Evolutionary conservation across 1,140 invertebrate genomes (phyloP).

Genomic region (Sycophaga agraensis): DNA sequence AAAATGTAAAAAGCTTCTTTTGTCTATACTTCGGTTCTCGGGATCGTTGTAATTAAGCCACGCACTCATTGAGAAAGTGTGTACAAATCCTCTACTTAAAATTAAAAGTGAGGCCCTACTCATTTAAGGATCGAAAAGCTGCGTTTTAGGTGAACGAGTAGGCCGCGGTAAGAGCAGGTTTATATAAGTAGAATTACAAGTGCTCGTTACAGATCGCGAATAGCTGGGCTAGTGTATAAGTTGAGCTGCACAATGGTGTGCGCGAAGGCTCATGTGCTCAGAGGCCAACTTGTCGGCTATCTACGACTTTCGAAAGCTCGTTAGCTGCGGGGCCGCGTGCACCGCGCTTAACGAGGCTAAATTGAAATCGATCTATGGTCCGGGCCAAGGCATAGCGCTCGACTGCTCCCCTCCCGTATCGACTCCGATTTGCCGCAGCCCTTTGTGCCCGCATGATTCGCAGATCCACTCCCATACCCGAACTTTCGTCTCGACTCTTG

Average conservation of each 20-base stretch:
- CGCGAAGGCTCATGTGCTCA: slow-evolving; percentile 4
- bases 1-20: too few species aligned
- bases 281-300: slow-evolving; percentile 54
- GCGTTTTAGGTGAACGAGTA: too few species aligned
- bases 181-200: neutral
- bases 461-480: neutral
- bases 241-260: too few species aligned
- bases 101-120: too few species aligned
- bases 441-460: neutral
- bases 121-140: too few species aligned
- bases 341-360: slow-evolving; percentile 54
- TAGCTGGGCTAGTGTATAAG: neutral
- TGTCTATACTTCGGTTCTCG: too few species aligned
- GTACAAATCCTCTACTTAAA: too few species aligned
- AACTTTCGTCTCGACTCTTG: neutral
- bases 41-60: too few species aligned
- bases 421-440: too few species aligned
- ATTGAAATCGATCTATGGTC: slow-evolving; percentile 55
- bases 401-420: too few species aligned
- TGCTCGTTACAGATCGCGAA: neutral
- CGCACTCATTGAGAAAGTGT: too few species aligned
- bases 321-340: slow-evolving; percentile 49
- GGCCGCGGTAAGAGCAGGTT: too few species aligned
- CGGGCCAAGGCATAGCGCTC: neutral
- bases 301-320: slow-evolving; percentile 58